phyloP scores from a whole-genome alignment of 2,888 invertebrate genomes.

The Phortica magna region DNA sequence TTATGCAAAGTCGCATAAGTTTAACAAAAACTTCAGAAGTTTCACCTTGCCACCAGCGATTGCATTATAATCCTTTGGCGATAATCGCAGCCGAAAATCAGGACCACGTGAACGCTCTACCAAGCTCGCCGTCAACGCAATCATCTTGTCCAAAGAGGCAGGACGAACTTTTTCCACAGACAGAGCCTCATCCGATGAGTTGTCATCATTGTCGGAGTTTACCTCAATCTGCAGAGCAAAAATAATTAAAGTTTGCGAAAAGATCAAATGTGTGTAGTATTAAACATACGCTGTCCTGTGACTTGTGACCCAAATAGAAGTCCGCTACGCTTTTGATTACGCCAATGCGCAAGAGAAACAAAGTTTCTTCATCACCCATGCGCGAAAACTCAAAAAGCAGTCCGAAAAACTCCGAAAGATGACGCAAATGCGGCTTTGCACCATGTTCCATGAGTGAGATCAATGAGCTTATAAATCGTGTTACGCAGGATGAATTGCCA shows the following conservation, averaged over 20 bases:
- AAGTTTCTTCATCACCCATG: constrained; percentile 95
- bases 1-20: constrained; percentile 38
- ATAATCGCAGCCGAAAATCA: constrained; percentile 85
- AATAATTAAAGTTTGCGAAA: not conserved
- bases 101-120: constrained; percentile 92
- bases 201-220: constrained; percentile 78
- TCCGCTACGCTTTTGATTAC: constrained; percentile 94
- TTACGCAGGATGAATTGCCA: constrained; percentile 92
- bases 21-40: not conserved
- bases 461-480: constrained; percentile 93
- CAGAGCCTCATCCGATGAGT: constrained; percentile 80
- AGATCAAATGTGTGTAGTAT: not conserved
- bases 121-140: constrained; percentile 90
- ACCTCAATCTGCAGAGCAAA: constrained; percentile 73
- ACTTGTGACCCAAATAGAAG: constrained; percentile 93
- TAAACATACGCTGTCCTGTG: constrained; percentile 83
- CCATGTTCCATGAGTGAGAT: constrained; percentile 92
- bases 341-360: constrained; percentile 90
- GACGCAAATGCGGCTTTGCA: constrained; percentile 90
- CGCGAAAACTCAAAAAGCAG: constrained; percentile 95
- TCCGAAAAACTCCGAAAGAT: constrained; percentile 95
- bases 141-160: constrained; percentile 96
- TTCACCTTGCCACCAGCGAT: constrained; percentile 90
- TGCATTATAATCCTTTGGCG: constrained; percentile 88
- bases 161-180: constrained; percentile 87